Conservation (phyloP, 2,113 vertebrate genomes). For the Sardina pilchardus region DNA sequence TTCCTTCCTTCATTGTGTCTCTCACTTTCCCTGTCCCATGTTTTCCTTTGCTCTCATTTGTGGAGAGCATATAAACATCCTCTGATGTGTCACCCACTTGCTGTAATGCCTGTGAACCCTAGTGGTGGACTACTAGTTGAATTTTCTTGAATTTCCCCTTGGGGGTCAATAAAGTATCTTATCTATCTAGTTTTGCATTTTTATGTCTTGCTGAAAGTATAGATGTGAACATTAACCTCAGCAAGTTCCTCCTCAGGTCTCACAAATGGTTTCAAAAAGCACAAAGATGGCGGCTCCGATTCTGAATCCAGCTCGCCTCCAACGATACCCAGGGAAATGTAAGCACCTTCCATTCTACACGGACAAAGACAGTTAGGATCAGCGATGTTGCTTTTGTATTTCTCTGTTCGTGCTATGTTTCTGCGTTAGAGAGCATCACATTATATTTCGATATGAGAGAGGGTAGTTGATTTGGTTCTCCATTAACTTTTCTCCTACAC, state of each 20-base stretch:
- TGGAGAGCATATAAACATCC: not conserved
- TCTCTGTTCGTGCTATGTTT: not conserved
- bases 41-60: not conserved
- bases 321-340: conserved; percentile 83
- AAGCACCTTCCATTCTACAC: conserved; percentile 36
- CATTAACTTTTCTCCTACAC: not conserved
- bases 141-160: no score
- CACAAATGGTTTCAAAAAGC: conserved; percentile 85
- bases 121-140: not conserved
- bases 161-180: no score
- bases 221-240: not conserved
- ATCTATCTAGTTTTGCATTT: not conserved
- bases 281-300: conserved; percentile 78
- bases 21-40: not conserved
- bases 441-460: not conserved
- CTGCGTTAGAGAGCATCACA: not conserved
- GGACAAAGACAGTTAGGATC: not conserved
- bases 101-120: not conserved
- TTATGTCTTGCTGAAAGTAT: not conserved
- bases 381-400: not conserved
- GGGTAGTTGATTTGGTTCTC: not conserved
- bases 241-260: conserved; percentile 71
- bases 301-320: conserved; percentile 79
- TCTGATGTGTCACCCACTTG: not conserved
- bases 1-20: not conserved